Conservation (phyloP, 2,113 vertebrate genomes). For the Vulpes ferrilata region DNA sequence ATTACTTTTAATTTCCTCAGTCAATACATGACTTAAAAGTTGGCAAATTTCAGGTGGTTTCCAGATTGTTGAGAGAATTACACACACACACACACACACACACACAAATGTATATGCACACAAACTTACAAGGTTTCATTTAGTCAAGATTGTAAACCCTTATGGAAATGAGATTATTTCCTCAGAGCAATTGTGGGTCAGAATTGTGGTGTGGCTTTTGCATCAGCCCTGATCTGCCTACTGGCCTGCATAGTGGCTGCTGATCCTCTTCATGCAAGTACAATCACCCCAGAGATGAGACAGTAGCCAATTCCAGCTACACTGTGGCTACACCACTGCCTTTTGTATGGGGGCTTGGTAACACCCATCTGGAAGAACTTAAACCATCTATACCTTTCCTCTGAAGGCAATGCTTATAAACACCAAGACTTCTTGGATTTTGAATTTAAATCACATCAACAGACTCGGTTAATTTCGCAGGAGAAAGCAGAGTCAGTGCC, state of each 20-base stretch:
- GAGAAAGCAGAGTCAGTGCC: background rate
- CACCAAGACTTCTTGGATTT: background rate
- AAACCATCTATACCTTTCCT: background rate
- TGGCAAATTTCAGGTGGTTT: background rate
- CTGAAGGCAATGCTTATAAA: background rate
- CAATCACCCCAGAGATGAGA: background rate
- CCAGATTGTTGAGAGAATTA: background rate
- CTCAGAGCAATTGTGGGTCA: background rate
- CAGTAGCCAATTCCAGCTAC: background rate
- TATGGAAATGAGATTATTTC: background rate
- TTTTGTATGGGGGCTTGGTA: background rate
- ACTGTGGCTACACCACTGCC: fast-evolving
- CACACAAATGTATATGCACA: background rate
- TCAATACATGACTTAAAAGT: background rate
- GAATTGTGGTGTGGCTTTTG: background rate
- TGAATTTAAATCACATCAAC: background rate
- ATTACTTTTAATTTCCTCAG: background rate
- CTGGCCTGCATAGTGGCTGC: background rate
- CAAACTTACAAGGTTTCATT: background rate
- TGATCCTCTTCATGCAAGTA: background rate
- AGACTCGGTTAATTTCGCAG: background rate
- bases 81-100: background rate
- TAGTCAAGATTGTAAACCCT: background rate
- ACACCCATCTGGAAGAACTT: background rate
- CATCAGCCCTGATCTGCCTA: background rate